A percentile compares a stretch with the other conserved stretches of the same genome.
These are phyloP conservation scores for Plecotus auritus DNA, from an alignment of 2,113 vertebrate genomes.

Conservation along the genomic window DNA sequence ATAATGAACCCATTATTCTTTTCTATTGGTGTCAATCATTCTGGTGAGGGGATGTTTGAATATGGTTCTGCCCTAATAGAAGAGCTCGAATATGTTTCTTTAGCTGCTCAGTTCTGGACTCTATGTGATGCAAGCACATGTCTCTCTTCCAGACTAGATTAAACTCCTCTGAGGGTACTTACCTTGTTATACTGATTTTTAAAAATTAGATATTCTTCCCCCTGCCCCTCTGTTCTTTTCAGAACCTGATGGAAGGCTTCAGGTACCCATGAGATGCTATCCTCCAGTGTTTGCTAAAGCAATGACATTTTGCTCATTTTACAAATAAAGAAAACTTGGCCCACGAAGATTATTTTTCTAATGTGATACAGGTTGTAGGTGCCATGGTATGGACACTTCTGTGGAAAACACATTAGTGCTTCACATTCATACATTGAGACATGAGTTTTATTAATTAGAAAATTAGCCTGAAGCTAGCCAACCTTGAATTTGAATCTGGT, in stretches of 20 bases:
- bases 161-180: background rate
- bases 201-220: background rate
- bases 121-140: background rate
- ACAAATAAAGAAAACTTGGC: no score
- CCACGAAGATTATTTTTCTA: no score
- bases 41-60: background rate
- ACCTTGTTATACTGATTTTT: background rate
- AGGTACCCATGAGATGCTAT: background rate
- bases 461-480: background rate
- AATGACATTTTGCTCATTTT: no score
- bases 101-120: slow-evolving; percentile 23
- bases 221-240: background rate
- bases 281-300: background rate
- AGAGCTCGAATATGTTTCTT: background rate
- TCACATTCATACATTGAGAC: background rate
- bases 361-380: no score
- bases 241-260: background rate
- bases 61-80: background rate
- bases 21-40: background rate
- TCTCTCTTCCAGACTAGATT: background rate
- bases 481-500: background rate
- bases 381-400: no score
- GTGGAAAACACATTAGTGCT: background rate
- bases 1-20: background rate
- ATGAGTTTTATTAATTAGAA: background rate